Evolutionary conservation across 2,888 invertebrate species (phyloP), one percentile per base, ranked within the genome.

Genomic region (Malthinus flaveolus): DNA sequence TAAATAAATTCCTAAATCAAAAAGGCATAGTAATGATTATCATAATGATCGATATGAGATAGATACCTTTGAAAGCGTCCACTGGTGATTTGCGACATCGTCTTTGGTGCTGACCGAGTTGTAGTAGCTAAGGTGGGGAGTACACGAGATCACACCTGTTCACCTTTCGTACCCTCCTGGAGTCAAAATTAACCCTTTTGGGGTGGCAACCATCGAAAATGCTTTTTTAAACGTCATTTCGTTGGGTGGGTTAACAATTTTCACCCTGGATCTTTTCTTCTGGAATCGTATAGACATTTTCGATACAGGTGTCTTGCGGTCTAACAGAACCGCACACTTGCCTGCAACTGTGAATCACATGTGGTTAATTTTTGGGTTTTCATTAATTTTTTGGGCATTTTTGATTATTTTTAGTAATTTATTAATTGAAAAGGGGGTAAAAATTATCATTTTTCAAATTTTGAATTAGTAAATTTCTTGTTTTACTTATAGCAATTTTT

Each of bases 261-360:
- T 52, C 49, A 33, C 59, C 32, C 62, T 69, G 79, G 59, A 75
- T 59, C 56, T 79, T 79, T 71, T 81, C 80, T 45, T 84, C 84
- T 75, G 84, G 84, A 78, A 84, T 85, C 75, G 84, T 85, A 61
- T 84, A 85, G 73, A 84, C 84, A 42, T 78, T 86, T 65, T 84
- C 83, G 39, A 82, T 85, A 79, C 84, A 85, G 59, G 83, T 85
- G 82, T 83, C 82, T 1, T 82, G 82, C 2, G 82, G 82, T 1
- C 61, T 56, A 49, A 57, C 56, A 49, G 47, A 37, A 51, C 51
- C 61, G 56, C 56, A 54, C 52, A 52, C 56, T 65, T 65, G 15
- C 62, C 69, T 72, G 71, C 66, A 71, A 71, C 62, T 68, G 65
- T 69, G 69, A 71, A 69, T 68, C 70, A 69, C 69, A 70, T 63